Conservation (phyloP, 2,888 invertebrate species). For the Bhutanitis thaidina region DNA sequence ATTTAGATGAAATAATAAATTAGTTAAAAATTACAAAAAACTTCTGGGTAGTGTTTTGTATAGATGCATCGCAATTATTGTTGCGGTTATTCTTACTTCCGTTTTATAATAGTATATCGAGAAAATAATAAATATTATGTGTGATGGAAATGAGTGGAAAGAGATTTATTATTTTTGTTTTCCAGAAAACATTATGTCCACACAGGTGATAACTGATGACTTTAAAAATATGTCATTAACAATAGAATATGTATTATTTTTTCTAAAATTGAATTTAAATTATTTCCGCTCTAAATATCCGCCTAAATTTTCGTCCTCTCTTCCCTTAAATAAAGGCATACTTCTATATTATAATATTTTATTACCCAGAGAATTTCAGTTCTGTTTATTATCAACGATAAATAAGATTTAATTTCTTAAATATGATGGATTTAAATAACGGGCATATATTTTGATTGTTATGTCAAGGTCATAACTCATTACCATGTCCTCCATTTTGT, state of each 20-base stretch:
- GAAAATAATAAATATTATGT: too few species aligned
- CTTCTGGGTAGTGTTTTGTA: too few species aligned
- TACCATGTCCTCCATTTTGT: slow-evolving; percentile 33
- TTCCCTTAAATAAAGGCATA: not conserved
- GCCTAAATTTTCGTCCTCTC: slow-evolving; percentile 4
- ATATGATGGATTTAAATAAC: not conserved
- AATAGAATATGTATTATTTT: not conserved
- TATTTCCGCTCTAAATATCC: not conserved
- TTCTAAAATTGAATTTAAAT: slow-evolving; percentile 14
- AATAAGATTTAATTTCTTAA: not conserved
- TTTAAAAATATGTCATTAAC: not conserved
- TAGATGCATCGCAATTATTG: too few species aligned
- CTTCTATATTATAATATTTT: not conserved
- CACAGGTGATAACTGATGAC: too few species aligned
- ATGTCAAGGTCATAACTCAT: slow-evolving; percentile 31
- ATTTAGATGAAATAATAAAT: too few species aligned
- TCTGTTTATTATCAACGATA: not conserved
- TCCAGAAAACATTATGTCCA: too few species aligned
- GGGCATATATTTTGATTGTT: slow-evolving; percentile 14
- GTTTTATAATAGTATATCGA: too few species aligned
- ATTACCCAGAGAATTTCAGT: not conserved
- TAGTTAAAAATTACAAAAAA: too few species aligned
- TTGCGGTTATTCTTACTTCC: too few species aligned
- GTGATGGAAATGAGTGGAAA: too few species aligned
- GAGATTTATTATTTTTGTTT: too few species aligned